phyloP scores from a whole-genome alignment of 2,797 vertebrate genomes.

The Naso thynnoides region DNA sequence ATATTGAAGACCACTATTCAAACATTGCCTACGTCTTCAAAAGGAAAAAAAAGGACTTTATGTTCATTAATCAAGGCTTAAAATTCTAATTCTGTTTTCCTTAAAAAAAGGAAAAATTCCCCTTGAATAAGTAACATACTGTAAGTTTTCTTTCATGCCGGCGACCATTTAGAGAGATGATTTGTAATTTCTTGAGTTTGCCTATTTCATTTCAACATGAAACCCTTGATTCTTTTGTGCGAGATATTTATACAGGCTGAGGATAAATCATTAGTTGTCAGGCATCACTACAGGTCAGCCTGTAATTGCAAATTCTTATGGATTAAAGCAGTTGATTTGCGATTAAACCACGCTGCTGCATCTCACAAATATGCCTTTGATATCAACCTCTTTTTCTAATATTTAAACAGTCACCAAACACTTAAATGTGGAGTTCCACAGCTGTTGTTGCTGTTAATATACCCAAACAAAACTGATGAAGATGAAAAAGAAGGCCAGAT shows the following conservation, averaged over 20 bases:
- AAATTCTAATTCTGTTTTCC: neutral
- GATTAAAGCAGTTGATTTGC: slow-evolving; percentile 37
- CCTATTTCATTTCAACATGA: slow-evolving; percentile 18
- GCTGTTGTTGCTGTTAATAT: slow-evolving; percentile 8
- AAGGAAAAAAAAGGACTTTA: neutral
- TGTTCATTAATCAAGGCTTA: neutral
- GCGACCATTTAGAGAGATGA: slow-evolving; percentile 10
- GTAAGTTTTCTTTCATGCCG: slow-evolving; percentile 20
- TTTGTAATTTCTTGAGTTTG: slow-evolving; percentile 24
- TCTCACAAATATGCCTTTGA: slow-evolving; percentile 34
- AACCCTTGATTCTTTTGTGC: slow-evolving; percentile 20
- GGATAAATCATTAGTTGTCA: neutral
- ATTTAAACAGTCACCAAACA: slow-evolving; percentile 11
- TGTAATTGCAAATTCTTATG: slow-evolving; percentile 25
- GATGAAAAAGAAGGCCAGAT: neutral
- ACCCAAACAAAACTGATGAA: slow-evolving; percentile 9
- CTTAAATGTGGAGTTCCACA: neutral
- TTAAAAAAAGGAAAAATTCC: neutral
- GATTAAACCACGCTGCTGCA: slow-evolving; percentile 12
- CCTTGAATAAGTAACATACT: slow-evolving; percentile 5
- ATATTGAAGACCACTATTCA: neutral
- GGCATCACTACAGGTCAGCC: slow-evolving; percentile 21
- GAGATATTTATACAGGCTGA: slow-evolving; percentile 8
- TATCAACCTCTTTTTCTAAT: slow-evolving; percentile 6
- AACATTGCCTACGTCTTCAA: neutral